Conservation (phyloP, 2,888 invertebrate species). For the Sarcophaga rosellei region DNA sequence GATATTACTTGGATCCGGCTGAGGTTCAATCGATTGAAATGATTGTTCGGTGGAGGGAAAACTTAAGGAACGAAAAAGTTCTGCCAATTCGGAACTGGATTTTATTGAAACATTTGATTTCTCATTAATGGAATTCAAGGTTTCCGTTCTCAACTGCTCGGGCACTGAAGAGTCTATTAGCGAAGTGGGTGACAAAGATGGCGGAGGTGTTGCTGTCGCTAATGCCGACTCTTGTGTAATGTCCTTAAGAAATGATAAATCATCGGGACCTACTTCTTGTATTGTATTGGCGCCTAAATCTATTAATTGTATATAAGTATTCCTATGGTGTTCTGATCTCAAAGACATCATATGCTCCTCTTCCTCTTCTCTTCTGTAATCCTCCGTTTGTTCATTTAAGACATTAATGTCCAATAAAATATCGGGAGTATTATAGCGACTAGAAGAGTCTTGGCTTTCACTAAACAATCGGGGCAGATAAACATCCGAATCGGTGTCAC, state of each 20-base stretch:
- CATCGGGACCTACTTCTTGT: slow-evolving; percentile 69
- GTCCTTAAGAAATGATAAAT: slow-evolving; percentile 75
- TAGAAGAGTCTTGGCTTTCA: slow-evolving; percentile 70
- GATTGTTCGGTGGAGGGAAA: slow-evolving; percentile 77
- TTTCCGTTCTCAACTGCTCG: slow-evolving; percentile 49
- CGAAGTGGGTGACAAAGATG: slow-evolving; percentile 78
- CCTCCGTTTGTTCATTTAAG: slow-evolving; percentile 75
- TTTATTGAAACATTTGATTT: slow-evolving; percentile 77
- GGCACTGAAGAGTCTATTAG: slow-evolving; percentile 69
- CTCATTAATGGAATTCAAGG: slow-evolving; percentile 71
- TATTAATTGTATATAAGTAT: slow-evolving; percentile 73
- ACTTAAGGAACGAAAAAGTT: slow-evolving; percentile 79
- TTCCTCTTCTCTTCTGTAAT: slow-evolving; percentile 66
- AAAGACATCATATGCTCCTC: slow-evolving; percentile 55
- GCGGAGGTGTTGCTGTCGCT: slow-evolving; percentile 78
- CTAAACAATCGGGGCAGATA: slow-evolving; percentile 72
- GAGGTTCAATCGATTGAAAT: slow-evolving; percentile 55
- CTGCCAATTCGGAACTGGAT: slow-evolving; percentile 78
- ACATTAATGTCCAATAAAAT: slow-evolving; percentile 80
- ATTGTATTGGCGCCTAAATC: slow-evolving; percentile 71
- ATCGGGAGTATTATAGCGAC: slow-evolving; percentile 78
- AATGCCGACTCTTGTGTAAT: slow-evolving; percentile 74
- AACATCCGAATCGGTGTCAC: slow-evolving; percentile 78
- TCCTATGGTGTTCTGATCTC: slow-evolving; percentile 63
- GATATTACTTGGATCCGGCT: not conserved